Base-by-base conservation (phyloP, 2,113 vertebrate genomes). In the Thinocorus orbignyianus region DNA sequence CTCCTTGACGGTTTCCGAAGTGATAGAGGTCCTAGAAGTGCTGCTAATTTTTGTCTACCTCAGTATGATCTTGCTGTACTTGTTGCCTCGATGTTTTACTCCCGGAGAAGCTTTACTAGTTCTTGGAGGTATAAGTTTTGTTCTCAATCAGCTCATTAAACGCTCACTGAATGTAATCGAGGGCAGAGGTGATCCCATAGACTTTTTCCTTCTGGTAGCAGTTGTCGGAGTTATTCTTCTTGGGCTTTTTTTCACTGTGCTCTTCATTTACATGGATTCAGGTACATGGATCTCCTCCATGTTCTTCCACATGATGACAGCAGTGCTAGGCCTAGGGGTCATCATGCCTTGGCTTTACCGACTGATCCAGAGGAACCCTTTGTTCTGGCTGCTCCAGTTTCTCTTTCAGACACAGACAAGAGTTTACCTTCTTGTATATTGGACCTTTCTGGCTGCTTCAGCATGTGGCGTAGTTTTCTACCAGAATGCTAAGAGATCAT, bases 21-120 rank as follows among this genome's bases (percentile, higher is more conserved):
- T 99, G 91, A 99, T 99, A 49, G 99, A 99, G 97, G 99, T 99
- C 10, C 97, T 99, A 28, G 99, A 99, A 96, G 99, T 99, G 58
- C 98, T 99, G 81, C 91, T 99, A 55, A 99, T 99, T 94, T 99
- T 99, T 58, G 99, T 99, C 62, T 99, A 99, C 95, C 98, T 99
- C 95, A 99, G 99, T 92, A 98, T 99, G 98, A 99, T 99, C 83
- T 93, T 99, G 73, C 98, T 99, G 9, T 99, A 99, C 93, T 95
- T 99, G 91, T 83, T 99, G 81, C 99, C 99, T 3, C 99, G 99
- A 19, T 99, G 99, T 96, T 99, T 99, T 84, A 99, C 99, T 1
- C 99, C 99, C 0, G 99, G 99, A 11, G 99, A 99, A 94, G 99
- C 99, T 0, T 95, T 99, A 69, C 98, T 99, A 22, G 97, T 99